Conservation (phyloP, 2,888 invertebrate species). For the Rhingia rostrata region DNA sequence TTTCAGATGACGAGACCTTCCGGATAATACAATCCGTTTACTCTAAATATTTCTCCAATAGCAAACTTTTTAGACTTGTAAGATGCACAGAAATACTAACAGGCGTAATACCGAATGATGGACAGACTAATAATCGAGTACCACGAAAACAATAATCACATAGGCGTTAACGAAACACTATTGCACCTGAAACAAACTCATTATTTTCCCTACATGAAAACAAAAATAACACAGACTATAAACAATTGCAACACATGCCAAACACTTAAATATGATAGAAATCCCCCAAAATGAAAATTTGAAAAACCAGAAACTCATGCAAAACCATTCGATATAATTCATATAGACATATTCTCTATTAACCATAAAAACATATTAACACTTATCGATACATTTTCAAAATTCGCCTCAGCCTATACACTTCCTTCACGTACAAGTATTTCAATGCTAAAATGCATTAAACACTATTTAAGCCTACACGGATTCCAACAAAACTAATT, state of each 20-base stretch:
- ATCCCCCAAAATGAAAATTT: too few species aligned
- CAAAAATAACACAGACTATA: neutral
- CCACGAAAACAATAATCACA: too few species aligned
- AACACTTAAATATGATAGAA: neutral
- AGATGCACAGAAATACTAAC: too few species aligned
- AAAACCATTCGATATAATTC: slow-evolving; percentile 5
- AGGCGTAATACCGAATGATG: too few species aligned
- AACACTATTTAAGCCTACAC: neutral
- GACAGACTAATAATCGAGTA: too few species aligned
- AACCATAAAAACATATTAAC: slow-evolving; percentile 15
- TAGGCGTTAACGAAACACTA: too few species aligned
- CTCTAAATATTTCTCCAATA: slow-evolving; percentile 7
- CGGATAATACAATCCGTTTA: neutral
- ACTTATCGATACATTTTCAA: slow-evolving; percentile 9
- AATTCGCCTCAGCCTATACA: slow-evolving; percentile 12
- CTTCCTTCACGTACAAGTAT: neutral
- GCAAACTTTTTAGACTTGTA: too few species aligned
- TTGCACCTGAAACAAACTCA: too few species aligned
- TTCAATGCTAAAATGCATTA: neutral
- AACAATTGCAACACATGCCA: neutral
- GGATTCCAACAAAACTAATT: slow-evolving; percentile 1
- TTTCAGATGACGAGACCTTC: slow-evolving; percentile 39
- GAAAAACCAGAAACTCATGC: neutral
- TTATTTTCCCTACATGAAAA: neutral
- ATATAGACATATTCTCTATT: slow-evolving; percentile 8